Conservation (phyloP, 2,113 vertebrate genomes). For the Strigops habroptila region DNA sequence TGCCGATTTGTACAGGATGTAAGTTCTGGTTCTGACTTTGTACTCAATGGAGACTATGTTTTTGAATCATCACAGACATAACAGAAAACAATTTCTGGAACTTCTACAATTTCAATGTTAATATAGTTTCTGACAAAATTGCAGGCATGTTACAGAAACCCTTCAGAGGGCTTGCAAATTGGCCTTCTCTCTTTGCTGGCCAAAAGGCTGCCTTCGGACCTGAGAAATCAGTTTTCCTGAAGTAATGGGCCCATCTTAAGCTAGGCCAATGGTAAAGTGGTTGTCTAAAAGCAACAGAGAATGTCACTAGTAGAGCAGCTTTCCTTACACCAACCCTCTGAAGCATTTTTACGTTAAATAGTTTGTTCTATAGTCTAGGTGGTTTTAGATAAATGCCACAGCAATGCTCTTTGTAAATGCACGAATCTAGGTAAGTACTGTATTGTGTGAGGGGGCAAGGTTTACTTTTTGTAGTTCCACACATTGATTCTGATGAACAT, state of each 20-base stretch:
- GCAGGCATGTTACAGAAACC: background rate
- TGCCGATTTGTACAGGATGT: background rate
- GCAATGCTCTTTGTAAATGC: slow-evolving; percentile 10
- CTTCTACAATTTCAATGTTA: background rate
- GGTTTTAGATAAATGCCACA: slow-evolving; percentile 36
- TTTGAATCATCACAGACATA: background rate
- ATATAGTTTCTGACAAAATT: background rate
- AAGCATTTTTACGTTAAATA: slow-evolving; percentile 42
- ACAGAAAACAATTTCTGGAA: background rate
- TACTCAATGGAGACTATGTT: background rate
- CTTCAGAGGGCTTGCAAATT: background rate
- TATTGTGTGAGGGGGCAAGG: slow-evolving; percentile 10
- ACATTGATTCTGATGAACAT: slow-evolving; percentile 76
- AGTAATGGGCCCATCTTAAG: background rate
- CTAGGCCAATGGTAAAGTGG: background rate
- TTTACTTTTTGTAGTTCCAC: slow-evolving; percentile 65
- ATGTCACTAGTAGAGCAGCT: background rate
- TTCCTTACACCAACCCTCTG: background rate
- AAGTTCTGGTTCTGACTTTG: background rate
- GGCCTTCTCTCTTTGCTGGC: background rate
- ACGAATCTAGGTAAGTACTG: slow-evolving; percentile 47
- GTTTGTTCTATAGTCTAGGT: slow-evolving; percentile 4
- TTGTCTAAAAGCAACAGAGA: background rate
- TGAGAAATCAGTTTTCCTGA: background rate
- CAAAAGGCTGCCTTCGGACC: background rate